Base-by-base conservation (phyloP, 2,113 vertebrate genomes). In the Dipodomys ordii region DNA sequence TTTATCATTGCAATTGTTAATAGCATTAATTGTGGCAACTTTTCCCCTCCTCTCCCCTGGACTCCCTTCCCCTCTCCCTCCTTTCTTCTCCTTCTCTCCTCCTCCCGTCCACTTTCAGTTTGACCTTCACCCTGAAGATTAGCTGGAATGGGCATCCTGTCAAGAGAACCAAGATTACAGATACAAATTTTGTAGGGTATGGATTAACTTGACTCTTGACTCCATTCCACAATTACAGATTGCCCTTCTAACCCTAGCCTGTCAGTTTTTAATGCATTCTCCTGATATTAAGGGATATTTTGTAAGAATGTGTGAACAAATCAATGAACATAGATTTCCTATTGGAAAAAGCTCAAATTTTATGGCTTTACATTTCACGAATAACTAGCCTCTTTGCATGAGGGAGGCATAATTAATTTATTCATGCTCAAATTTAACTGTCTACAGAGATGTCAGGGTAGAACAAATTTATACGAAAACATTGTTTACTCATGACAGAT, bases 261-360 rank as follows among this genome's bases (percentile, higher is more conserved):
- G 44, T 35, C 72, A 92, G 49, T 39, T 88, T 78, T 91, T 76
- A 94, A 77, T 83, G 20, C 25, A 93, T 88, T 95, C 60, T 69
- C 84, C 92, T 89, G 39, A 35, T 83, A 72, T 95, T 81, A 90
- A 83, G 60, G 44, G 32, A 10, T 78, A 44, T 91, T 95, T 92
- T 79, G 15, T 88, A 92, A 88, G 16, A 80, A 19, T 23, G 62
- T 88, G 65, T 86, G 92, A 90, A 76, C 62, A 88, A 88, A 93
- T 96, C 49, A 39, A 87, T 97, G 3, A 19, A 65, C 94, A 93
- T 93, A 0, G 3, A 96, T 96, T 94, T 93, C n/a, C 78, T 64
- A 68, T 95, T 95, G 39, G 73, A 27, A 80, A 93, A 93, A 78
- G 73, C 25, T 95, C 77, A 91, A 22, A 76, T 90, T 87, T 85